These are phyloP conservation scores for Festucalex cinctus DNA, from an alignment of 2,113 vertebrate genomes.

Conservation along the genomic window DNA sequence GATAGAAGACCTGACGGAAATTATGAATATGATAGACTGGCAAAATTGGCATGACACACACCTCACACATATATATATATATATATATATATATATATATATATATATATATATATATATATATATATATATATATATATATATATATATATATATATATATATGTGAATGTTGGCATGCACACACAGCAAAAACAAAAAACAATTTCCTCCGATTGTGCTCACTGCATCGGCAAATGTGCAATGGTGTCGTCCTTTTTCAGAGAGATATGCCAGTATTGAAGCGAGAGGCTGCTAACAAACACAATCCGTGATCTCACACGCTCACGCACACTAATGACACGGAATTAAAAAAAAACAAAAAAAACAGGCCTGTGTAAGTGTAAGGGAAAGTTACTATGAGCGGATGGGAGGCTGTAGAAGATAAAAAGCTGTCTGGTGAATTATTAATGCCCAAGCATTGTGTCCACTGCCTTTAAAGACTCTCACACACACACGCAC, in stretches of 20 bases:
- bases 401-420: conserved; percentile 47
- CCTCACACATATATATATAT: background rate
- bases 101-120: no score
- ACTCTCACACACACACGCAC: conserved; percentile 19
- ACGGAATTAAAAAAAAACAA: no score
- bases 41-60: conserved; percentile 12
- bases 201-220: conserved; percentile 7
- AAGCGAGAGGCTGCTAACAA: no score
- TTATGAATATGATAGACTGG: background rate
- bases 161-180: background rate
- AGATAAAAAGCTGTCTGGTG: conserved; percentile 67
- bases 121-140: no score
- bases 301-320: background rate
- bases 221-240: conserved; percentile 11
- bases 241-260: conserved; percentile 33
- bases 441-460: conserved; percentile 69
- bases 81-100: no score
- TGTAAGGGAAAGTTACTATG: conserved; percentile 46
- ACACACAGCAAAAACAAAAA: background rate
- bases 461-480: conserved; percentile 52
- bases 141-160: no score
- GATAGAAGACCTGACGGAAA: conserved; percentile 33
- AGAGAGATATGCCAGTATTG: conserved; percentile 36
- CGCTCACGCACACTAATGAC: conserved; percentile 20
- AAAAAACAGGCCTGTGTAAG: conserved; percentile 18